These are phyloP conservation scores for Mormyrops boulengeri DNA, from an alignment of 2,797 vertebrate genomes.

Conservation along the genomic window DNA sequence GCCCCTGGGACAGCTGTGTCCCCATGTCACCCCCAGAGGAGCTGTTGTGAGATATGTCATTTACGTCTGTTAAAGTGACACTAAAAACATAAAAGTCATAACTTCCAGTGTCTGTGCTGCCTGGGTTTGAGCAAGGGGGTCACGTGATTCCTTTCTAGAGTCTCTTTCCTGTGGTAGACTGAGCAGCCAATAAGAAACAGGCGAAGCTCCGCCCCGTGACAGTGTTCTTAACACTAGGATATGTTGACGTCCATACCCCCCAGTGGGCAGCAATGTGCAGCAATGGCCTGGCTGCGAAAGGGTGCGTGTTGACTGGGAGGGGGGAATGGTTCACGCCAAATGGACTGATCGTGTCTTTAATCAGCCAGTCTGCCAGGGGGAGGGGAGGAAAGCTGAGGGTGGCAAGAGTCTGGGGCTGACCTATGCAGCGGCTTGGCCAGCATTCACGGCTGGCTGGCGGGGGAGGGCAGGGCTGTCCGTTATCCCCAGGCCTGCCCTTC, in stretches of 20 bases:
- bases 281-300: not conserved
- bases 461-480: not conserved
- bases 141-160: not conserved
- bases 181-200: not conserved
- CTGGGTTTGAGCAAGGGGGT: not conserved
- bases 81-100: not conserved
- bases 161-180: not conserved
- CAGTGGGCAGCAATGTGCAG: not conserved
- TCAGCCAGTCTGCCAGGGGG: not conserved
- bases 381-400: not conserved
- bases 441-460: conserved; percentile 6
- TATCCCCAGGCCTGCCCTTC: not conserved
- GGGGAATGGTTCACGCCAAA: not conserved
- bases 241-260: not conserved
- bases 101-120: not conserved
- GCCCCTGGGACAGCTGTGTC: not conserved
- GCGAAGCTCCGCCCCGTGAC: not conserved
- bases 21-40: not conserved
- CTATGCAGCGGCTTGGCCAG: not conserved
- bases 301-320: not conserved
- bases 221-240: not conserved
- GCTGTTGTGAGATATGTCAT: not conserved
- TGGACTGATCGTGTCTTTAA: not conserved
- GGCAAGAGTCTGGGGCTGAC: not conserved
- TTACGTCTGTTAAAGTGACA: not conserved